These are phyloP conservation scores for Nomada goodeniana DNA, from an alignment of 2,888 invertebrate genomes.

Conservation along the genomic window DNA sequence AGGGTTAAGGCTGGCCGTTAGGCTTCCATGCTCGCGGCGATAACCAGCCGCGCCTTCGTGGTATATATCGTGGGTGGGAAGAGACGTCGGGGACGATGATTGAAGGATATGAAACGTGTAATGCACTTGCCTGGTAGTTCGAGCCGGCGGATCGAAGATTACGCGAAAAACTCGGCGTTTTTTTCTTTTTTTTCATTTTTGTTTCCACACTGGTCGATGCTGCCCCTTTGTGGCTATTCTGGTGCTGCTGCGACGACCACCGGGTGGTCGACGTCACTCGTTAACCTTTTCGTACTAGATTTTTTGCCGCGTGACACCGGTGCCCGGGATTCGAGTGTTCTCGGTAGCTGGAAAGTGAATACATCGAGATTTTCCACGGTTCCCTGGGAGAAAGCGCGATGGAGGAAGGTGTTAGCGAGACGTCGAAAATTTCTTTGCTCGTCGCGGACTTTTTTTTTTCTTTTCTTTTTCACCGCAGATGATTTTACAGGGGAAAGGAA, in stretches of 20 bases:
- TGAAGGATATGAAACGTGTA: conserved; percentile 33
- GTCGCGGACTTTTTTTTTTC: too few species aligned
- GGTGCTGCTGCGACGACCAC: not conserved
- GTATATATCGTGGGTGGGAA: conserved; percentile 44
- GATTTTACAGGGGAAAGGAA: too few species aligned
- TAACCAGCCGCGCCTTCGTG: conserved; percentile 28
- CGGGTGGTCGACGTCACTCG: conserved; percentile 9
- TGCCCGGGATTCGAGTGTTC: too few species aligned
- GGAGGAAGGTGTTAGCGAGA: too few species aligned
- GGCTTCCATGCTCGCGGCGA: conserved; percentile 46
- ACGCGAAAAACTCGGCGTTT: not conserved
- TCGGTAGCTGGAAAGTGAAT: too few species aligned
- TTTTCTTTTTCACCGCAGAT: too few species aligned
- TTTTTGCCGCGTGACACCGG: not conserved
- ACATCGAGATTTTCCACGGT: not conserved
- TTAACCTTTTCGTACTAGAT: conserved; percentile 1
- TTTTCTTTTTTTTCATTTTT: not conserved
- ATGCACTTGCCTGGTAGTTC: conserved; percentile 12
- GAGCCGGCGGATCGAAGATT: not conserved
- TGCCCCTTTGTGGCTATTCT: not conserved
- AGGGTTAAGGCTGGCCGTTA: conserved; percentile 56
- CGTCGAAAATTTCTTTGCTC: too few species aligned
- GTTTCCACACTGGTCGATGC: not conserved
- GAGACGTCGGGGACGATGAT: conserved; percentile 30
- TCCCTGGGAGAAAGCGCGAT: too few species aligned